These are phyloP conservation scores for Boloria euphrosyne DNA, from an alignment of 2,888 invertebrate genomes.

Conservation along the genomic window DNA sequence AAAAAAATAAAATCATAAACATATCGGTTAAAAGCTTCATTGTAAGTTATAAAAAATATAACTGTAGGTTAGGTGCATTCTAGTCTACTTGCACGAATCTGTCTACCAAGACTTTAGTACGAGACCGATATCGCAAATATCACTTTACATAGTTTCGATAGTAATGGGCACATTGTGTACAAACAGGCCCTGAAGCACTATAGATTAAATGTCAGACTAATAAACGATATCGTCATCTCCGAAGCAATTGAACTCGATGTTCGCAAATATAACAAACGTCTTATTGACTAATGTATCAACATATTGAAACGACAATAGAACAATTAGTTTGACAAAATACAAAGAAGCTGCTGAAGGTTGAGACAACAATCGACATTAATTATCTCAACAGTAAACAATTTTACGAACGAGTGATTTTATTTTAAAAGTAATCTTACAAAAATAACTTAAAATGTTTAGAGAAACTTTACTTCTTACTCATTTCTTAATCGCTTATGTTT, in stretches of 20 bases:
- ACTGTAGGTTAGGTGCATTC: constrained; percentile 26
- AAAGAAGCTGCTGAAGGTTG: constrained; percentile 60
- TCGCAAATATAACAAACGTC: constrained; percentile 47
- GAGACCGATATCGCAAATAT: constrained; percentile 24
- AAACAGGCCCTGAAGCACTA: constrained; percentile 29
- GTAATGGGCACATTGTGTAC: constrained; percentile 31
- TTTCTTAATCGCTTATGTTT: constrained; percentile 1
- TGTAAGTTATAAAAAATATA: neutral
- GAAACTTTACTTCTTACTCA: neutral
- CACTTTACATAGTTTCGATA: constrained; percentile 27
- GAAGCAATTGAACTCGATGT: constrained; percentile 45
- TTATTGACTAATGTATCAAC: constrained; percentile 55
- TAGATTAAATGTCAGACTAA: constrained; percentile 38
- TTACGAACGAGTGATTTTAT: constrained; percentile 14
- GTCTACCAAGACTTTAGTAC: constrained; percentile 20
- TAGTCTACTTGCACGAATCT: constrained; percentile 11
- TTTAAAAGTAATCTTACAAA: neutral
- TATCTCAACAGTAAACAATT: constrained; percentile 37
- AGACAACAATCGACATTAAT: constrained; percentile 45
- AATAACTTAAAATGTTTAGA: neutral
- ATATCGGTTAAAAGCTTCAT: neutral
- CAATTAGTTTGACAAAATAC: constrained; percentile 66
- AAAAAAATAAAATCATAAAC: too few relatives aligned
- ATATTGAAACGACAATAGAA: constrained; percentile 64
- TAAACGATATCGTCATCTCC: constrained; percentile 47